Evolutionary conservation across 1,140 invertebrate genomes (phyloP).

Genomic region (Drosophila navojoa): DNA sequence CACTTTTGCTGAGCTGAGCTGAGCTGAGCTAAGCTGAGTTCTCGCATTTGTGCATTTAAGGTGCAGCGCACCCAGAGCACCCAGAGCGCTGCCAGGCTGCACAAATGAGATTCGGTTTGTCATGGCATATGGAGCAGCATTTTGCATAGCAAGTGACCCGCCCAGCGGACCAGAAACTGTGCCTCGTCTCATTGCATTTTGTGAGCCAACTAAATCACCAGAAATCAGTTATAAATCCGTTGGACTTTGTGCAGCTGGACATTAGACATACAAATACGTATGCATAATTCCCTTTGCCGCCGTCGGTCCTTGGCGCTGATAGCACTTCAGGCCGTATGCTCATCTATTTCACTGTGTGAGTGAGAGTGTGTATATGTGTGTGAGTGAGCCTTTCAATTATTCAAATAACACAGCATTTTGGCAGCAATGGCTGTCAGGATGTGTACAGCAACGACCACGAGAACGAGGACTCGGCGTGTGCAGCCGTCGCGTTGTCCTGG

Average conservation of each 20-base stretch:
- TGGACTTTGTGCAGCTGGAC: slow-evolving; percentile 60
- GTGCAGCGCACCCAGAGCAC: slow-evolving; percentile 14
- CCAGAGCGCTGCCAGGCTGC: slow-evolving; percentile 4
- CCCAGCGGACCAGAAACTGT: slow-evolving; percentile 5
- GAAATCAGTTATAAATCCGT: slow-evolving; percentile 80
- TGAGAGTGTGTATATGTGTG: slow-evolving; percentile 30
- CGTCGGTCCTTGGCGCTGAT: slow-evolving; percentile 47
- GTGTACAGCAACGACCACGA: background rate
- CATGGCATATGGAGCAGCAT: slow-evolving; percentile 65
- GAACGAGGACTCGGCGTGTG: background rate
- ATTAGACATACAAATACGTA: slow-evolving; percentile 78
- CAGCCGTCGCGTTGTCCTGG: slow-evolving; percentile 13
- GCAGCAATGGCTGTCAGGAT: slow-evolving; percentile 29
- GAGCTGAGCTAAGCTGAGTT: slow-evolving; percentile 29
- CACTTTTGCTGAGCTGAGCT: slow-evolving; percentile 22
- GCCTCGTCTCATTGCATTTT: slow-evolving; percentile 68
- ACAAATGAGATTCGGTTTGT: slow-evolving; percentile 66
- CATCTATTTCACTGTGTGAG: slow-evolving; percentile 18
- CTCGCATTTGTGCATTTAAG: slow-evolving; percentile 55
- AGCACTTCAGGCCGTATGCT: slow-evolving; percentile 37
- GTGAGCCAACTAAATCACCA: slow-evolving; percentile 74
- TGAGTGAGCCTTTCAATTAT: slow-evolving; percentile 72
- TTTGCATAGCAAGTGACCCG: slow-evolving; percentile 71
- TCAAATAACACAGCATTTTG: slow-evolving; percentile 74
- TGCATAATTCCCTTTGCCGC: slow-evolving; percentile 80